Conservation (phyloP, 2,113 vertebrate genomes). For the Macquaria australasica region DNA sequence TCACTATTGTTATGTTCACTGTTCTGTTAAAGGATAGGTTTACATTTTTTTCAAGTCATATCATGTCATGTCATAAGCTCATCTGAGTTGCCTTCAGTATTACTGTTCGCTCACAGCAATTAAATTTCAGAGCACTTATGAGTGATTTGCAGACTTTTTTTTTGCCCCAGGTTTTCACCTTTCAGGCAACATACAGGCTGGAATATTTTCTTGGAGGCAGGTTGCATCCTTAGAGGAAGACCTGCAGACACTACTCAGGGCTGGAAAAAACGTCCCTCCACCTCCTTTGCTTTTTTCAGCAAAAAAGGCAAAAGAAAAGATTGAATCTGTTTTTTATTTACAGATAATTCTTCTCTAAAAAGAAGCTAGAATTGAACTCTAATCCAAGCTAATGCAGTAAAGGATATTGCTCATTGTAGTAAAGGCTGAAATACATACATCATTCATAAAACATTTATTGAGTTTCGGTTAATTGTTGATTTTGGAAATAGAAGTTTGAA, state of each 20-base stretch:
- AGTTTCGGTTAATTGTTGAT: no score
- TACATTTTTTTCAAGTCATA: not conserved
- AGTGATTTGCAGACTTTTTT: not conserved
- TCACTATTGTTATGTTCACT: not conserved
- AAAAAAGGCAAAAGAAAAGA: no score
- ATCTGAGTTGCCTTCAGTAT: not conserved
- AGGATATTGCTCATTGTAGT: no score
- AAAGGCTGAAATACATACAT: not conserved
- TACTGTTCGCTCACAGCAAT: not conserved
- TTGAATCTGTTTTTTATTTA: not conserved
- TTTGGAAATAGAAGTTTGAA: no score
- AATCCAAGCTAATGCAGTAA: not conserved
- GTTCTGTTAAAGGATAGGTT: not conserved
- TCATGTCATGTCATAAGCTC: not conserved
- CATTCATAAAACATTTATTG: no score
- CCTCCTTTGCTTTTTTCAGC: not conserved
- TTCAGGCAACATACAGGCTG: not conserved
- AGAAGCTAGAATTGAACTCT: not conserved
- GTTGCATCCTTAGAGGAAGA: not conserved
- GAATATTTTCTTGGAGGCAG: not conserved
- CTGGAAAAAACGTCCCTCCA: not conserved
- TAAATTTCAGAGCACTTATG: not conserved
- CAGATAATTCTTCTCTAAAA: not conserved
- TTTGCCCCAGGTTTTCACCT: not conserved
- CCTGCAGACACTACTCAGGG: not conserved